Conservation (phyloP, 2,797 vertebrate genomes). For the Dryobates pubescens region DNA sequence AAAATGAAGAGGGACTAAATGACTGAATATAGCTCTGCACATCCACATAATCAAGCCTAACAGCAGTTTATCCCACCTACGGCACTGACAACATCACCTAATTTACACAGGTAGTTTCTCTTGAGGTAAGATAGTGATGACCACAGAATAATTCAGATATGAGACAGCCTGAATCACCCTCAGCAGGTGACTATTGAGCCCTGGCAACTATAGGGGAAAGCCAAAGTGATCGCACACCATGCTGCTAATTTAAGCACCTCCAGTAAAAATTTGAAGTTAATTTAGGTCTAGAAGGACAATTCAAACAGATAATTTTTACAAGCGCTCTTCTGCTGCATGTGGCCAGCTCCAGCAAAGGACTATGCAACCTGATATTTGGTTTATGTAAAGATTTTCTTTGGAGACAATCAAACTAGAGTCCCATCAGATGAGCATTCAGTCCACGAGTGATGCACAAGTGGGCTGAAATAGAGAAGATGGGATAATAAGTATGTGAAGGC, state of each 20-base stretch:
- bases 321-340: not conserved
- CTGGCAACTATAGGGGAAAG: not conserved
- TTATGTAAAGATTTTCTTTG: not conserved
- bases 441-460: not conserved
- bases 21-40: not conserved
- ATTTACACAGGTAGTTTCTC: not conserved
- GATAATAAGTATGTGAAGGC: not conserved
- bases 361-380: not conserved
- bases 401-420: not conserved
- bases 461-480: not conserved
- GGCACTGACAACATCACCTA: not conserved
- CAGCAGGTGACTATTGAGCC: not conserved
- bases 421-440: not conserved
- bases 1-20: constrained; percentile 51
- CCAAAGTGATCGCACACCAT: not conserved
- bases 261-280: not conserved
- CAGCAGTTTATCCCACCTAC: constrained; percentile 2
- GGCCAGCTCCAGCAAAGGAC: not conserved
- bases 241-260: not conserved
- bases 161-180: constrained; percentile 9
- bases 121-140: constrained; percentile 15
- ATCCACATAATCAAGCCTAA: not conserved
- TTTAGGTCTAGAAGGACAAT: not conserved
- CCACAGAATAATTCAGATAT: not conserved
- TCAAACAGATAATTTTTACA: not conserved